Evolutionary conservation across 1,140 invertebrate genomes (phyloP).

Genomic region (Grapholita molesta): DNA sequence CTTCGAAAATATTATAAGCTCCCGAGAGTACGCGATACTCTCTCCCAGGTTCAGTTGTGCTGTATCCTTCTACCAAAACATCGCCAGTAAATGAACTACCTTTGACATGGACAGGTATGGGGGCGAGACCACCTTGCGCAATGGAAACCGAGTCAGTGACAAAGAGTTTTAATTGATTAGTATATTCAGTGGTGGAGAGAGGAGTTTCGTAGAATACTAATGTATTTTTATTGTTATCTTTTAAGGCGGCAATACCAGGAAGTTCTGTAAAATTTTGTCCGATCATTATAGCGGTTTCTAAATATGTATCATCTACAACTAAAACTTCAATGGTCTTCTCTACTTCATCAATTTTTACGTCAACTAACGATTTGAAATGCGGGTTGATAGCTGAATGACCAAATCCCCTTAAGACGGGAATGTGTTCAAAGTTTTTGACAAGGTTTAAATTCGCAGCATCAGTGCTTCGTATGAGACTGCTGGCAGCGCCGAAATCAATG

Average conservation of each 20-base stretch:
- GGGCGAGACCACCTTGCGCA: neutral
- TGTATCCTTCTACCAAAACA: neutral
- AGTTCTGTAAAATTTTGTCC: conserved; percentile 31
- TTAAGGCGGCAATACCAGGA: conserved; percentile 23
- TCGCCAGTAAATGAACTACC: neutral
- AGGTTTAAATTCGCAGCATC: neutral
- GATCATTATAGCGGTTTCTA: conserved; percentile 23
- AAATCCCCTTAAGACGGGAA: conserved; percentile 5
- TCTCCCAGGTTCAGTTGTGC: neutral
- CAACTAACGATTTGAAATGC: conserved; percentile 23
- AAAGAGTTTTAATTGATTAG: conserved; percentile 19
- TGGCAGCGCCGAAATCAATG: neutral
- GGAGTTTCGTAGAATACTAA: conserved; percentile 21
- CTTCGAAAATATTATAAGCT: neutral
- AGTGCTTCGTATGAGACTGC: neutral
- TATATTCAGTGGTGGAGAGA: neutral
- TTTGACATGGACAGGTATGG: neutral
- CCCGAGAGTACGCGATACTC: neutral
- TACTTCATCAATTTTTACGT: conserved; percentile 29
- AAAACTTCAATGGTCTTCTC: conserved; percentile 20
- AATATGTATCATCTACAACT: conserved; percentile 23
- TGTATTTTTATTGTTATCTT: conserved; percentile 10
- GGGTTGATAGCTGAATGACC: conserved; percentile 24
- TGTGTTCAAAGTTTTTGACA: neutral
- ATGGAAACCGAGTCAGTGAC: conserved; percentile 11